These are phyloP conservation scores for Smithornis capensis DNA, from an alignment of 2,113 vertebrate species.

Conservation along the genomic window DNA sequence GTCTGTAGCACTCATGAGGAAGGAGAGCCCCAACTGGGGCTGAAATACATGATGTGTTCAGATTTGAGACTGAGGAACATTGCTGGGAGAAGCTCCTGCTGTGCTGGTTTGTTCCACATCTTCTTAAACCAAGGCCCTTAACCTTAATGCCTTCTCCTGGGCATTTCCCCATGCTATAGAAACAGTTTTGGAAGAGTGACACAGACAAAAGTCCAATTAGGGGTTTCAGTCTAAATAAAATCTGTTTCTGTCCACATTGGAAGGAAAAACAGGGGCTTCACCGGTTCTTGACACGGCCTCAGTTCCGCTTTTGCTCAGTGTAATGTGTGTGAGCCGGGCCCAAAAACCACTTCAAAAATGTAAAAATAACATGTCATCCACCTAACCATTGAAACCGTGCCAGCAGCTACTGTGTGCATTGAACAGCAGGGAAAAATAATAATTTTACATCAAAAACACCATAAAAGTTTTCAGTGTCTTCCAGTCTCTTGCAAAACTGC, in stretches of 20 bases:
- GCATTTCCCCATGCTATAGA: not conserved
- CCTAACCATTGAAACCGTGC: constrained; percentile 27
- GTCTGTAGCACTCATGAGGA: not conserved
- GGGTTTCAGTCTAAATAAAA: not conserved
- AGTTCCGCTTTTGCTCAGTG: not conserved
- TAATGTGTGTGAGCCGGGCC: not conserved
- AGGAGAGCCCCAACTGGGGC: not conserved
- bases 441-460: constrained; percentile 56
- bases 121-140: not conserved
- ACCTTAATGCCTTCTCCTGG: not conserved
- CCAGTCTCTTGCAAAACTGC: constrained; percentile 43
- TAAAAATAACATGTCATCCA: constrained; percentile 35
- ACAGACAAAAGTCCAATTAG: not conserved
- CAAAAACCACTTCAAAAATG: not conserved
- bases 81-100: not conserved
- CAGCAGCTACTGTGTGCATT: constrained; percentile 31
- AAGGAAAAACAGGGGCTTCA: not conserved
- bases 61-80: not conserved
- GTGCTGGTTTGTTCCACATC: not conserved
- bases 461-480: constrained; percentile 37
- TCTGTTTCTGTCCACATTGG: not conserved
- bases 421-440: constrained; percentile 36
- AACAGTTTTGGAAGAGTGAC: not conserved
- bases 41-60: not conserved
- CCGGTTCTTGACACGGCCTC: not conserved